A percentile compares a stretch with the other conserved stretches of the same genome.
Conservation (phyloP, 1,140 invertebrate genomes). For the Drosophila kurseongensis region DNA sequence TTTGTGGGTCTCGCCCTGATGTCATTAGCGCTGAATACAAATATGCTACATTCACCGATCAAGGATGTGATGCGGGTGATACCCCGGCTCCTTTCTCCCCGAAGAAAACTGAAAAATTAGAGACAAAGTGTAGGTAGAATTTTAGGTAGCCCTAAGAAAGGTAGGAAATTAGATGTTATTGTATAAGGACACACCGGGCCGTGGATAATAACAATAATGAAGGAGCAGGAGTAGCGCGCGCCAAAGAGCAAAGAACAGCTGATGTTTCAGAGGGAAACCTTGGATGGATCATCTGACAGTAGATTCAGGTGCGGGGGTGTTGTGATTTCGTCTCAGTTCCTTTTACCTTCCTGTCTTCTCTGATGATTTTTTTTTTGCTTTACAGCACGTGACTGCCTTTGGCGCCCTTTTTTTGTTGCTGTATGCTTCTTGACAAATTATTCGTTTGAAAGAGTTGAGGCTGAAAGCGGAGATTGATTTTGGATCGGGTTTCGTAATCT, state of each 20-base stretch:
- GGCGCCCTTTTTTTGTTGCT: conserved; percentile 60
- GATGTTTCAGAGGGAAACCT: conserved; percentile 24
- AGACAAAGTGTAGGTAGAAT: conserved; percentile 53
- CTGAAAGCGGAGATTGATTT: conserved; percentile 41
- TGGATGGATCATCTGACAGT: conserved; percentile 63
- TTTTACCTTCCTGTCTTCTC: background rate
- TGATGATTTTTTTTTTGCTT: background rate
- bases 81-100: conserved; percentile 16
- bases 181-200: conserved; percentile 80
- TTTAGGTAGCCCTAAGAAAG: conserved; percentile 43
- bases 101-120: conserved; percentile 58
- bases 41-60: conserved; percentile 60
- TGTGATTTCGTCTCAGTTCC: conserved; percentile 49
- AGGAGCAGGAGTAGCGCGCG: conserved; percentile 59
- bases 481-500: conserved; percentile 22
- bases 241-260: conserved; percentile 51
- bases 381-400: conserved; percentile 71
- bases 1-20: conserved; percentile 21
- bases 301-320: conserved; percentile 76
- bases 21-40: conserved; percentile 70
- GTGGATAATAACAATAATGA: conserved; percentile 77
- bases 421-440: conserved; percentile 33
- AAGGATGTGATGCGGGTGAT: conserved; percentile 64
- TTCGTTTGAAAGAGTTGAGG: conserved; percentile 44
- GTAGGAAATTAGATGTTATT: conserved; percentile 82